Conservation (phyloP, 1,140 invertebrate species). For the Halesus radiatus region DNA sequence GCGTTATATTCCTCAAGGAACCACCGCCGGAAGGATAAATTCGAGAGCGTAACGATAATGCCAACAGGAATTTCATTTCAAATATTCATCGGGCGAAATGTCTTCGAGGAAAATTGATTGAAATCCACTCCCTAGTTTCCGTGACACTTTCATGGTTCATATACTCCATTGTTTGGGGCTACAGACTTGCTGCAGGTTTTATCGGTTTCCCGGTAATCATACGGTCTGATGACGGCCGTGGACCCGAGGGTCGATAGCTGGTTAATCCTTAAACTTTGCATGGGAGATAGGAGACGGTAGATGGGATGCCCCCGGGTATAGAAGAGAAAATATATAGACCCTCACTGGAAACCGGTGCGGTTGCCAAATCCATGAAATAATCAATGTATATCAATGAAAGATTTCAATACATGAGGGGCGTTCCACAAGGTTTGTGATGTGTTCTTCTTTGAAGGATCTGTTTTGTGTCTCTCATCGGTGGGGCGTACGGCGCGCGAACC, state of each 20-base stretch:
- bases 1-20: no score
- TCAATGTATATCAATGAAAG: no score
- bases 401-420: no score
- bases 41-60: conserved; percentile 1
- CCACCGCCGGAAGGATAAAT: background rate
- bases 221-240: conserved; percentile 33
- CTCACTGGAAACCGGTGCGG: no score
- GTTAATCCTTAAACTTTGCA: conserved; percentile 29
- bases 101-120: conserved; percentile 48
- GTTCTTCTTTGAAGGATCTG: no score
- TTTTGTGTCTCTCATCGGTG: no score
- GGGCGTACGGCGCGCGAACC: no score
- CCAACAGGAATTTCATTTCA: conserved; percentile 6
- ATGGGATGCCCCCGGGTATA: no score
- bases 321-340: no score
- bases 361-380: no score
- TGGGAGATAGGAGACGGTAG: background rate
- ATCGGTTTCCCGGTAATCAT: conserved; percentile 44
- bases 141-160: conserved; percentile 52
- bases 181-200: conserved; percentile 30
- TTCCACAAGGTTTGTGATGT: no score
- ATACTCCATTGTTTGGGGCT: conserved; percentile 46
- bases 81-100: conserved; percentile 35
- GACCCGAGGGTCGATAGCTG: conserved; percentile 24
- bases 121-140: conserved; percentile 44